Percentiles rank a stretch among this genome's conserved stretches.
phyloP scores from a whole-genome alignment of 2,888 invertebrate genomes.

The Drosophila quasianomalipes region DNA sequence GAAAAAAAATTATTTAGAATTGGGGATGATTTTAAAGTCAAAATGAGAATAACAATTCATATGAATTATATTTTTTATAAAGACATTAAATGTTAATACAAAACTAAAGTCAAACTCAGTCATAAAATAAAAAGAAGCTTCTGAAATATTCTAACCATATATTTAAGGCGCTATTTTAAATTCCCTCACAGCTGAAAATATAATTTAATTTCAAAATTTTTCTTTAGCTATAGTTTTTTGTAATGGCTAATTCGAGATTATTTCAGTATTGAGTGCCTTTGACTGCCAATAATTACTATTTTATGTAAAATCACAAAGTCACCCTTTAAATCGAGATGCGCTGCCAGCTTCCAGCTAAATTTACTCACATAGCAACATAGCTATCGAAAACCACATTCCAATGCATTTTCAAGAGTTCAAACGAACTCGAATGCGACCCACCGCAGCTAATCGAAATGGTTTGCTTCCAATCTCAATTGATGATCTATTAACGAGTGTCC shows the following conservation, averaged over 20 bases:
- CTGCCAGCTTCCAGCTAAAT: neutral
- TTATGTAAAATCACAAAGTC: neutral
- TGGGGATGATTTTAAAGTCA: neutral
- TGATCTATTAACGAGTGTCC: constrained; percentile 74
- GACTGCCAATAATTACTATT: neutral
- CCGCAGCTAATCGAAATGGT: constrained; percentile 57
- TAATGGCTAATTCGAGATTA: neutral
- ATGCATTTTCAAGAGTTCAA: constrained; percentile 40
- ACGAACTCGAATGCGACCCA: constrained; percentile 53
- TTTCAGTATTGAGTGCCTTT: neutral
- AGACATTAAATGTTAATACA: neutral
- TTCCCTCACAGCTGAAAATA: neutral
- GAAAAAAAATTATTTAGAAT: neutral
- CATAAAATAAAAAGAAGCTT: neutral
- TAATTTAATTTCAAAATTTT: neutral
- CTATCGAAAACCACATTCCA: constrained; percentile 38
- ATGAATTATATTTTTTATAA: neutral
- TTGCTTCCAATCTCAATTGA: constrained; percentile 68
- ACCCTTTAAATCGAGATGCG: neutral
- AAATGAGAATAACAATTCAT: neutral
- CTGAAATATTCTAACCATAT: neutral
- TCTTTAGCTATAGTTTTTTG: neutral
- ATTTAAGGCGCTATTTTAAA: neutral
- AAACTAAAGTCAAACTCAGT: neutral
- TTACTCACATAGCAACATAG: constrained; percentile 10